These are phyloP conservation scores for Thermophis baileyi DNA, from an alignment of 2,113 vertebrate genomes.

Conservation along the genomic window DNA sequence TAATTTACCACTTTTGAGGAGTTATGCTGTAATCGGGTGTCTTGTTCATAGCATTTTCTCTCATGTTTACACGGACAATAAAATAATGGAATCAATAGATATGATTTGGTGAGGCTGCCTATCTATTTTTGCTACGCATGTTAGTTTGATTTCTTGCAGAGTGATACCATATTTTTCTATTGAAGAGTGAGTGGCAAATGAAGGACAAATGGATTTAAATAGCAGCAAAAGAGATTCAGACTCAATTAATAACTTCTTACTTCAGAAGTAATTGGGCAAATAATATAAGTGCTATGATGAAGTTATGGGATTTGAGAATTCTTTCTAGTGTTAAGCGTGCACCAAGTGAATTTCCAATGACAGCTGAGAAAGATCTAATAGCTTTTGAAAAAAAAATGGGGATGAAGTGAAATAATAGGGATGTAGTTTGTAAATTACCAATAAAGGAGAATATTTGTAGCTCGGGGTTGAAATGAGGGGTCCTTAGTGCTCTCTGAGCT, in stretches of 20 bases:
- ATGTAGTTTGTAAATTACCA: not conserved
- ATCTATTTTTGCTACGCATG: not conserved
- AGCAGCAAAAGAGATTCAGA: not conserved
- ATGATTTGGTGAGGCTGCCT: not conserved
- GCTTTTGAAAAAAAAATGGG: not conserved
- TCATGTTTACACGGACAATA: not conserved
- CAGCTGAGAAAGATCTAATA: not conserved
- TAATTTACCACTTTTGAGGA: not conserved
- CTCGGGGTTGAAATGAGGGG: not conserved
- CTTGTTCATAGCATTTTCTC: not conserved
- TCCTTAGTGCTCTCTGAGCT: not conserved
- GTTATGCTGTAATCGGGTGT: not conserved
- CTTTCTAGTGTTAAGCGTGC: not conserved
- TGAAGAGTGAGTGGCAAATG: not conserved
- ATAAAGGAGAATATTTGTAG: not conserved
- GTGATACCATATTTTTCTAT: not conserved
- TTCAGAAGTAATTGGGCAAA: not conserved
- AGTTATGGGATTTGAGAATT: not conserved
- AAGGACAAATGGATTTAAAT: not conserved
- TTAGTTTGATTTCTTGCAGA: not conserved
- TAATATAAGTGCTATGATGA: not conserved
- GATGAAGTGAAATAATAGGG: not conserved
- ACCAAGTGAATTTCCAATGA: not conserved
- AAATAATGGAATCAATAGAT: not conserved
- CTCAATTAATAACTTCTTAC: not conserved